phyloP scores from a whole-genome alignment of 2,797 vertebrate species.

The Takifugu rubripes region DNA sequence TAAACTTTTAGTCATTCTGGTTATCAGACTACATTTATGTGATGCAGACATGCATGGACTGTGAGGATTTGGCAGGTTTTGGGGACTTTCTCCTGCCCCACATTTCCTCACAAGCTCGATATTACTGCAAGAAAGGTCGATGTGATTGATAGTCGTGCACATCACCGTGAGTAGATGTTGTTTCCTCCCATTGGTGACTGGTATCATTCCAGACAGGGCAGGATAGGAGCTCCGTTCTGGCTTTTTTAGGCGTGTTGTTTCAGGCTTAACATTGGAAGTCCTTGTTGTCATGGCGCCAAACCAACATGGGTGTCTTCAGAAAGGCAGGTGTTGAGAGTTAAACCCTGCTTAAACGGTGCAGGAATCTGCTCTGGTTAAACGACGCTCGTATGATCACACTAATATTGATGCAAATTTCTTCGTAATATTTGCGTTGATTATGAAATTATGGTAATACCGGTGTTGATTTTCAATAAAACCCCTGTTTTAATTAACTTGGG shows the following conservation, averaged over 20 bases:
- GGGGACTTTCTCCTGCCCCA: slow-evolving; percentile 1
- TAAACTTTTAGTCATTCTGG: neutral
- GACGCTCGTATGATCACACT: neutral
- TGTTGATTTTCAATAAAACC: too few relatives aligned
- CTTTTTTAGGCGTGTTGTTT: slow-evolving; percentile 3
- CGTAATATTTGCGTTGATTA: neutral
- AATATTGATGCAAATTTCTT: neutral
- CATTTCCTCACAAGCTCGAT: neutral
- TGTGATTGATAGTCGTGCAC: slow-evolving; percentile 15
- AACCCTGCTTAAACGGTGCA: neutral
- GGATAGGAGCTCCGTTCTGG: neutral
- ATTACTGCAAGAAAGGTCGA: slow-evolving; percentile 8
- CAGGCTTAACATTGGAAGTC: neutral
- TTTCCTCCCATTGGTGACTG: slow-evolving; percentile 15
- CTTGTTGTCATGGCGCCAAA: neutral
- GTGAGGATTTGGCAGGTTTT: too few relatives aligned
- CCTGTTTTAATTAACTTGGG: too few relatives aligned
- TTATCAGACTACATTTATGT: too few relatives aligned
- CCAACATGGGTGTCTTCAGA: neutral
- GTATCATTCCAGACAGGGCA: neutral
- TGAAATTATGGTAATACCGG: too few relatives aligned
- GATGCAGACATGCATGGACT: too few relatives aligned
- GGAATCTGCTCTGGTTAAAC: neutral
- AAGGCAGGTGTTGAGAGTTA: too few relatives aligned
- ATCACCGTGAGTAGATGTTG: slow-evolving; percentile 13